These are phyloP conservation scores for Panopea generosa DNA, from an alignment of 2,888 invertebrate genomes.

Conservation along the genomic window DNA sequence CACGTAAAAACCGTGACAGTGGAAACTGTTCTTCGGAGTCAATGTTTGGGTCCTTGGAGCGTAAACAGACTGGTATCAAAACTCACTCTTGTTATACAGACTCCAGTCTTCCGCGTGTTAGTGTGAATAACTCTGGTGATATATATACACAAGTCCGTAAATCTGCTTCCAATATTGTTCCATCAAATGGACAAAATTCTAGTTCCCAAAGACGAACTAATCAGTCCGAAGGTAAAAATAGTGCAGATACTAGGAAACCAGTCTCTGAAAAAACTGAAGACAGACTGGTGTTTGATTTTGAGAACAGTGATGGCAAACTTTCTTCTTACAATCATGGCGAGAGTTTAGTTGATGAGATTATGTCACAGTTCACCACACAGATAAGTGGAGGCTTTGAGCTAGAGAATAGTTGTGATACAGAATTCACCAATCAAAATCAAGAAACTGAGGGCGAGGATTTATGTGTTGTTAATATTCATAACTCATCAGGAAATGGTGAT, in stretches of 20 bases:
- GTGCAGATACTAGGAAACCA: background rate
- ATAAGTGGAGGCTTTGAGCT: slow-evolving; percentile 19
- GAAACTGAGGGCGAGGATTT: background rate
- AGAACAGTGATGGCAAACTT: slow-evolving; percentile 6
- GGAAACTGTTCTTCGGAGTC: slow-evolving; percentile 59
- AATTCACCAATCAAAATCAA: background rate
- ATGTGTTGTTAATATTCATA: background rate
- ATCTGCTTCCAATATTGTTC: slow-evolving; percentile 22
- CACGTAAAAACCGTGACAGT: slow-evolving; percentile 46
- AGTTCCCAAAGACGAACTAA: background rate
- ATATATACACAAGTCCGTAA: slow-evolving; percentile 68
- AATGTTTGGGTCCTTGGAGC: slow-evolving; percentile 34
- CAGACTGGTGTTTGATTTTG: slow-evolving; percentile 40
- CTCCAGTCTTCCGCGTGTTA: slow-evolving; percentile 50
- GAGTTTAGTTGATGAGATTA: slow-evolving; percentile 65
- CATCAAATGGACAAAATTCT: too few relatives aligned
- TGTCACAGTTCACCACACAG: slow-evolving; percentile 56
- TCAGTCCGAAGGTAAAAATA: background rate
- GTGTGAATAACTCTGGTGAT: slow-evolving; percentile 52
- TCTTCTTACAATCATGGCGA: slow-evolving; percentile 23
- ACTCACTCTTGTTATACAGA: slow-evolving; percentile 38
- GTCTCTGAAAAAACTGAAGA: background rate
- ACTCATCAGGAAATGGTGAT: too few relatives aligned
- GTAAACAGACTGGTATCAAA: background rate
- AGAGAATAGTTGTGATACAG: background rate